A percentile compares a stretch with the other conserved stretches of the same genome.
Evolutionary conservation across 2,797 vertebrate genomes (phyloP).

Genomic region (Bucorvus abyssinicus): DNA sequence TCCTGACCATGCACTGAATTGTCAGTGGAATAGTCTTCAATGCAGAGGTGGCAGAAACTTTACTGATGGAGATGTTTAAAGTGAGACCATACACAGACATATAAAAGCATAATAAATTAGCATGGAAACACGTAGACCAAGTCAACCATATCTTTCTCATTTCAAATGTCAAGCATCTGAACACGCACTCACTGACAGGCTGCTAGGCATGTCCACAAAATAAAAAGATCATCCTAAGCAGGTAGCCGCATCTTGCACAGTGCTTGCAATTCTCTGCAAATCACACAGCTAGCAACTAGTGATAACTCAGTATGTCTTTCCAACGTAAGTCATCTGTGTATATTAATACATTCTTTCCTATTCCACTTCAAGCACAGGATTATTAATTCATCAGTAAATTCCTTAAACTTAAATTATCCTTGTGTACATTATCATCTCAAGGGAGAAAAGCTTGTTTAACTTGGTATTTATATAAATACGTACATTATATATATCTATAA

Average conservation of each 20-base stretch:
- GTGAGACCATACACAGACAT: not conserved
- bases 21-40: not conserved
- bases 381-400: constrained; percentile 27
- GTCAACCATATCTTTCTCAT: not conserved
- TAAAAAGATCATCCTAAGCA: not conserved
- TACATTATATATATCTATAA: too few species aligned
- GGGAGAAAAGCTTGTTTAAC: constrained; percentile 29
- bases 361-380: constrained; percentile 35
- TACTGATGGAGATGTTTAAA: not conserved
- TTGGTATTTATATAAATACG: not conserved
- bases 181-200: not conserved
- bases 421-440: constrained; percentile 15
- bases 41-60: not conserved
- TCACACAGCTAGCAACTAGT: not conserved
- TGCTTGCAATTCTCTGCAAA: not conserved
- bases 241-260: not conserved
- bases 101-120: not conserved
- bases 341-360: constrained; percentile 66
- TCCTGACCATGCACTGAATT: not conserved
- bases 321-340: not conserved
- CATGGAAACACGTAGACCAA: not conserved
- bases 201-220: not conserved
- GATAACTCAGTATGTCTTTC: not conserved
- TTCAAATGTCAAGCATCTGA: not conserved
- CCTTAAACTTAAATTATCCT: not conserved